Evolutionary conservation across 2,888 invertebrate genomes (phyloP).

Genomic region (Geophilus truncorum): DNA sequence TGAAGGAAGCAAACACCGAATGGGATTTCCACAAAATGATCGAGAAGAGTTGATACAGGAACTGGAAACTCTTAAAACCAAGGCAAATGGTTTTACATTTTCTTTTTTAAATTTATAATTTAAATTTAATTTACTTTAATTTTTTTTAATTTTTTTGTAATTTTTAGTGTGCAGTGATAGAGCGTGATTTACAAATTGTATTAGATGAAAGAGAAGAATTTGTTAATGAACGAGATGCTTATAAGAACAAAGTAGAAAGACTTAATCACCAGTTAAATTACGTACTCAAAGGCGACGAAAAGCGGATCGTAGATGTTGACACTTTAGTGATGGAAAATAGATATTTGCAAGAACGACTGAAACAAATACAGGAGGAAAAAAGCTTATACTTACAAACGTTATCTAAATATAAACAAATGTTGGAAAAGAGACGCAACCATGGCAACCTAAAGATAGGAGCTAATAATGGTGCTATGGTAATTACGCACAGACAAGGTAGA

Average conservation of each 20-base stretch:
- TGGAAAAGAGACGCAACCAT: constrained; percentile 61
- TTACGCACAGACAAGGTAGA: constrained; percentile 81
- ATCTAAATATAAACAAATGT: constrained; percentile 67
- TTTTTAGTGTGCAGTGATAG: constrained; percentile 55
- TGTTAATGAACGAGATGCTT: constrained; percentile 72
- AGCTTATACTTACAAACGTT: constrained; percentile 66
- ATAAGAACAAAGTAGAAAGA: constrained; percentile 74
- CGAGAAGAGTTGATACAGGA: constrained; percentile 64
- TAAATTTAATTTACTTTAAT: too few relatives aligned
- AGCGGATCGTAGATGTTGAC: constrained; percentile 67
- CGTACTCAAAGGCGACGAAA: constrained; percentile 57
- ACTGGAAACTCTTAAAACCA: constrained; percentile 60
- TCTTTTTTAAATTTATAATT: not conserved
- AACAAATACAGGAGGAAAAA: constrained; percentile 72
- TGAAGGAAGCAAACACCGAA: constrained; percentile 47
- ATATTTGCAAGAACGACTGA: constrained; percentile 68
- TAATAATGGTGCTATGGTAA: constrained; percentile 56
- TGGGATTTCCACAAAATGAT: constrained; percentile 56
- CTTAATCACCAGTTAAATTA: constrained; percentile 73
- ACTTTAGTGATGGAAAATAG: constrained; percentile 72
- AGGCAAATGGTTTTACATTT: constrained; percentile 50
- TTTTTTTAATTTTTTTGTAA: not conserved
- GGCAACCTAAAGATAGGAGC: constrained; percentile 64
- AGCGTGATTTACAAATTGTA: constrained; percentile 68
- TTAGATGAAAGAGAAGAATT: constrained; percentile 81